Conservation (phyloP, 2,113 vertebrate species). For the Rhinopomastus cyanomelas region DNA sequence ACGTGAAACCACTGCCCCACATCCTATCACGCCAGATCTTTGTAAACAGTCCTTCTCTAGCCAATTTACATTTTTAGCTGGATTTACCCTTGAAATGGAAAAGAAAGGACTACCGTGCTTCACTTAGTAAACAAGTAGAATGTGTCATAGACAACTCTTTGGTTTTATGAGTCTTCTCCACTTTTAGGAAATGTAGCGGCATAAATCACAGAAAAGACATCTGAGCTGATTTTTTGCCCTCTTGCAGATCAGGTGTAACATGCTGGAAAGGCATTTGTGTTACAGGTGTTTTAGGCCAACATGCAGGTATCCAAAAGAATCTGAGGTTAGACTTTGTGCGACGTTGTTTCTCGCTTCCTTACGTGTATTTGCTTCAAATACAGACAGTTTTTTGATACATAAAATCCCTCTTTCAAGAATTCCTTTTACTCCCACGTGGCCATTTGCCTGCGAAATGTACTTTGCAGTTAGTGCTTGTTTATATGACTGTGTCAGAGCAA, state of each 20-base stretch:
- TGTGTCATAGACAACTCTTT: too few relatives aligned
- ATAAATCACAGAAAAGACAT: not conserved
- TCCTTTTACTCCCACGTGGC: not conserved
- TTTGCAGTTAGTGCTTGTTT: not conserved
- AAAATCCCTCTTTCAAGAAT: not conserved
- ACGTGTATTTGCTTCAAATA: not conserved
- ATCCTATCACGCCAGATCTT: too few relatives aligned
- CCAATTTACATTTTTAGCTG: too few relatives aligned
- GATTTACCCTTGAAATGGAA: too few relatives aligned
- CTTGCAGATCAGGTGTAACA: not conserved
- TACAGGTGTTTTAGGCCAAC: not conserved
- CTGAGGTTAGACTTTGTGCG: not conserved
- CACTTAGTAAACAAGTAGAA: too few relatives aligned
- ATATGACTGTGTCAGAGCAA: not conserved
- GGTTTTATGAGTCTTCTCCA: not conserved
- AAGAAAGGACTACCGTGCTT: too few relatives aligned
- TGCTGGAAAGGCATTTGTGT: not conserved
- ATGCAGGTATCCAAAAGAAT: not conserved
- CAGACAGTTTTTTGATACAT: slow-evolving; percentile 5
- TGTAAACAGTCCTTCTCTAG: too few relatives aligned
- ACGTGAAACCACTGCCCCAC: too few relatives aligned
- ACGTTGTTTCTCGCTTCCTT: not conserved
- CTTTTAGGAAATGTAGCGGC: not conserved
- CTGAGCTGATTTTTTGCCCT: not conserved
- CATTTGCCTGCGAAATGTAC: not conserved